These are phyloP conservation scores for Muscina levida DNA, from an alignment of 2,888 invertebrate species.

Conservation along the genomic window DNA sequence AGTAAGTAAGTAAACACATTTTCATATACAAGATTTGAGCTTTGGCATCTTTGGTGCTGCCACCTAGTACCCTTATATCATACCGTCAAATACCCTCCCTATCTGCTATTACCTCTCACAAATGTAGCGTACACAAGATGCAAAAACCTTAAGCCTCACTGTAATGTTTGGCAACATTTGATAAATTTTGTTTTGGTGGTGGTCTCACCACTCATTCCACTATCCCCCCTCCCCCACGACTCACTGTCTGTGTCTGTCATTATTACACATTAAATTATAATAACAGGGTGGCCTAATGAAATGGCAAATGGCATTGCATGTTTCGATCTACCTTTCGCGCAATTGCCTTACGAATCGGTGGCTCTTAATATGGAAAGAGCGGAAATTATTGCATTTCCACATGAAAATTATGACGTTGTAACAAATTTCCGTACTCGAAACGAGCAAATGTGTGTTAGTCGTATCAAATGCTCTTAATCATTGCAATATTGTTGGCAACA, in stretches of 20 bases:
- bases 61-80: too few species aligned
- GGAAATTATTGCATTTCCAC: conserved; percentile 65
- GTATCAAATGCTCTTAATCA: background rate
- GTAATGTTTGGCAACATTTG: conserved; percentile 29
- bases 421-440: background rate
- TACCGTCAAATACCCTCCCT: too few species aligned
- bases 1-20: too few species aligned
- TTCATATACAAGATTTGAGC: too few species aligned
- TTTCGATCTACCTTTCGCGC: background rate
- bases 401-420: conserved; percentile 58
- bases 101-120: too few species aligned
- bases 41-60: too few species aligned
- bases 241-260: background rate
- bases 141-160: too few species aligned
- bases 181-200: conserved; percentile 17
- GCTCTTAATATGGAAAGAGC: conserved; percentile 26
- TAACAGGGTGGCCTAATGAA: conserved; percentile 24
- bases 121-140: too few species aligned
- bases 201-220: background rate
- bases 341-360: too few species aligned
- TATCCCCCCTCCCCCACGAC: too few species aligned
- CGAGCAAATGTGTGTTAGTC: conserved; percentile 24
- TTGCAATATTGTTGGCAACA: background rate
- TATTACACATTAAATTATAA: conserved; percentile 35
- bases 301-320: conserved; percentile 31